Base-by-base conservation (phyloP, 2,888 invertebrate species). In the Celastrina argiolus region DNA sequence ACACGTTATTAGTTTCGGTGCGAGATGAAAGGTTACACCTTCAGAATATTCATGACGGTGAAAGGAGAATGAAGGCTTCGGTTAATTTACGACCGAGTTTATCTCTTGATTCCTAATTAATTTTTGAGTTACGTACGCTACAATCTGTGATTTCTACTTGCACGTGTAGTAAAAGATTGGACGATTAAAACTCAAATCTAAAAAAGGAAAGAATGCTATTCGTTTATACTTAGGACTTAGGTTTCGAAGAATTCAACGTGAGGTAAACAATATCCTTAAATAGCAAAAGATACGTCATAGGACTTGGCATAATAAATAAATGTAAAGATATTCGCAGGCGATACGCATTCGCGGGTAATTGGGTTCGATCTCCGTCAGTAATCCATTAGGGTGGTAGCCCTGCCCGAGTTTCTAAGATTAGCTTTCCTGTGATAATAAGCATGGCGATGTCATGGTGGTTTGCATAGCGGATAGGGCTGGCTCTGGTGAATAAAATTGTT, bases 321-420 rank as follows among this genome's bases (percentile, higher is more conserved):
- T 51, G 51, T 51, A 51, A 51, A 51, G 51, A 51, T 58, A 31
- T 58, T 58, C 31, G 58, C 16, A 31, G 16, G 58, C 58, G 58
- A 58, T 58, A 58, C 16, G 28, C 12, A 42, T 8, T 59, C 58
- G 14, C 18, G 51, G 36, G 31, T 82, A 83, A 83, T 83, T 84
- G 81, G 80, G 76, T 77, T 75, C 74, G 78, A 79, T 81, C 79
- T 79, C 80, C 80, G 74, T 80, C 78, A 79, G 81, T 83, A 79
- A 84, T 83, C 80, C 78, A 82, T 83, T 82, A 83, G 66, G 66
- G 73, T 79, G 76, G 79, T 77, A 76, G 77, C 77, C 76, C 78
- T 63, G 78, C 74, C 77, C 75, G 75, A 76, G 75, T 76, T 79
- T 66, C 66, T 68, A 74, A 79, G 78, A 81, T 80, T 81, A 78